Conservation (phyloP, 1,140 invertebrate species). For the Caerostris extrusa region DNA sequence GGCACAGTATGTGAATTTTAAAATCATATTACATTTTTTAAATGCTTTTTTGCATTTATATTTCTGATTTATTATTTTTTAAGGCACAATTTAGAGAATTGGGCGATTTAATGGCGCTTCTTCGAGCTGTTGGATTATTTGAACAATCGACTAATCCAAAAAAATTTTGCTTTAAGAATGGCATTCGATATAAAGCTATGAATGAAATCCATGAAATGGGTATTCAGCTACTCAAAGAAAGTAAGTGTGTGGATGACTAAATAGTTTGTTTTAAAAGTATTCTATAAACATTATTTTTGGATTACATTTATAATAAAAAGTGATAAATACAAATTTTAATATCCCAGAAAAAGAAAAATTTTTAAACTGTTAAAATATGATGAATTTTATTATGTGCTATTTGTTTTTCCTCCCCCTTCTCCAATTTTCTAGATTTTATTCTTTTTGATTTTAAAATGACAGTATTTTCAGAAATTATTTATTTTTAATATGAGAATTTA, state of each 20-base stretch:
- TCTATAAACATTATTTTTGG: too few relatives aligned
- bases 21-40: background rate
- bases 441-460: too few relatives aligned
- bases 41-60: background rate
- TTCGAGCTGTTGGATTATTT: constrained; percentile 92
- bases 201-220: constrained; percentile 95
- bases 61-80: background rate
- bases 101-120: constrained; percentile 94
- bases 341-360: too few relatives aligned
- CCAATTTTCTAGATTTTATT: too few relatives aligned
- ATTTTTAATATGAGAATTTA: too few relatives aligned
- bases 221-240: constrained; percentile 90
- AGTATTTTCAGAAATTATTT: too few relatives aligned
- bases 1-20: constrained; percentile 36
- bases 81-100: constrained; percentile 81
- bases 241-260: constrained; percentile 47
- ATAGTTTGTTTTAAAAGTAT: too few relatives aligned
- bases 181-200: constrained; percentile 93
- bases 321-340: too few relatives aligned
- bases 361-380: too few relatives aligned
- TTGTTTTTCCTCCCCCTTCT: too few relatives aligned
- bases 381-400: too few relatives aligned
- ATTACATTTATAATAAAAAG: too few relatives aligned
- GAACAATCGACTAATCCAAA: constrained; percentile 87
- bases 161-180: constrained; percentile 89